Evolutionary conservation across 2,113 vertebrate species (phyloP), one percentile per base, ranked within the genome.

Genomic region (Oophaga pumilio): DNA sequence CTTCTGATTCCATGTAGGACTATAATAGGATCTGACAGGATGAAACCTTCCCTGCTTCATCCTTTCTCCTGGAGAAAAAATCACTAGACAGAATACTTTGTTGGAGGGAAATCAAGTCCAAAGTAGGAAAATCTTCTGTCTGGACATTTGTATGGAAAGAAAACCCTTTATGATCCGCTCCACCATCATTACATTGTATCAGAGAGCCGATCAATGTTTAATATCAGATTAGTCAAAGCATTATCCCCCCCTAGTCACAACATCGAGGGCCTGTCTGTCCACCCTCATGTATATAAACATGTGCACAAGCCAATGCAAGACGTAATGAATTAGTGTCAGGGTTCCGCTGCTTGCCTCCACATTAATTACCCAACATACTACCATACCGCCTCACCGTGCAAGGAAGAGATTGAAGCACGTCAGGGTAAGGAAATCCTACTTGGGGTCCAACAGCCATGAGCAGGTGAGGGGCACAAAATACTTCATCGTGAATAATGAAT

Each of bases 301-400:
- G 79, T 82, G 17, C 43, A 82, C 79, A 82, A 82, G 79, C 18
- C 0, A 43, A 62, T 49, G 79, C 11, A 24, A 82, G 57, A 60
- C 79, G 33, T 43, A 50, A 82, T 64, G 79, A 82, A 82, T 82
- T 62, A 82, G 33, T 64, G 79, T 49, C 59, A 64, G 59, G 59
- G 57, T 82, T 82, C 79, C 20, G 79, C 59, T 12, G 4, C 59
- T 59, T 22, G 79, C 79, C 11, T 64, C 59, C 9, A 82, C 22
- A 66, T 82, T 82, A 66, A 68, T 68, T 52, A 82, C 12, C 59
- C 43, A 68, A n/a, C 80, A 52, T 52, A 43, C 33, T 24, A 24
- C 50, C 4, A 64, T 64, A 43, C 22, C 60, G 33, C 43, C 33
- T 49, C 80, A 50, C 62, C 18, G 62, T 24, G 62, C 81, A 52